Percentiles rank a stretch among this genome's conserved stretches.
phyloP scores from a whole-genome alignment of 2,797 vertebrate genomes.

The Hemibagrus guttatus region DNA sequence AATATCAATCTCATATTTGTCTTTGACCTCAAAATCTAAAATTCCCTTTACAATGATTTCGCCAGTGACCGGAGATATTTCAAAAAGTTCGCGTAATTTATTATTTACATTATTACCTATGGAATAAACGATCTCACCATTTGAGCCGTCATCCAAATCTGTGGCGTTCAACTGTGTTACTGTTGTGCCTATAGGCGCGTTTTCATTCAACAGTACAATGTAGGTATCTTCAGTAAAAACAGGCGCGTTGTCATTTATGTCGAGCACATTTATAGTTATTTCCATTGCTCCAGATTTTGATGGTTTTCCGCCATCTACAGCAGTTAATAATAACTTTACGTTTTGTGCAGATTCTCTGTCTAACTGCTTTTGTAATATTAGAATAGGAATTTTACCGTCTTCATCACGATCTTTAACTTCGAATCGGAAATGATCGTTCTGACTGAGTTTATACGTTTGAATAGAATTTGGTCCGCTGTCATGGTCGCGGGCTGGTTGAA shows the following conservation, averaged over 20 bases:
- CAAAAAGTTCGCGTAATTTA: conserved; percentile 54
- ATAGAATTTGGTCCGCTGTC: conserved; percentile 74
- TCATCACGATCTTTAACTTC: conserved; percentile 70
- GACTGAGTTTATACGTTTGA: conserved; percentile 62
- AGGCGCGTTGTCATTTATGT: conserved; percentile 77
- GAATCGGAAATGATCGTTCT: conserved; percentile 71
- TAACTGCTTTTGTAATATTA: conserved; percentile 70
- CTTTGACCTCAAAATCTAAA: conserved; percentile 63
- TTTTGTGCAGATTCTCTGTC: conserved; percentile 70
- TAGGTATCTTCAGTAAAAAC: conserved; percentile 68
- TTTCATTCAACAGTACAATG: conserved; percentile 57
- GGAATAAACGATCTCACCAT: conserved; percentile 60
- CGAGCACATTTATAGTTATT: conserved; percentile 65
- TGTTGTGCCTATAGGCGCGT: conserved; percentile 64
- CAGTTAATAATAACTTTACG: conserved; percentile 67
- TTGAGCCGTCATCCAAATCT: conserved; percentile 60
- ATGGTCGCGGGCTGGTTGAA: conserved; percentile 73
- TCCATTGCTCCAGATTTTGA: conserved; percentile 65
- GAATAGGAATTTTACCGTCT: conserved; percentile 69
- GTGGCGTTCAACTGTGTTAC: conserved; percentile 61
- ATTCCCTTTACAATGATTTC: conserved; percentile 60
- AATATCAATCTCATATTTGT: conserved; percentile 63
- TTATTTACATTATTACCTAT: conserved; percentile 50
- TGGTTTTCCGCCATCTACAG: conserved; percentile 73
- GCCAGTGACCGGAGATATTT: conserved; percentile 58